Evolutionary conservation across 2,113 vertebrate species (phyloP).

Genomic region (Ramphastos sulfuratus): DNA sequence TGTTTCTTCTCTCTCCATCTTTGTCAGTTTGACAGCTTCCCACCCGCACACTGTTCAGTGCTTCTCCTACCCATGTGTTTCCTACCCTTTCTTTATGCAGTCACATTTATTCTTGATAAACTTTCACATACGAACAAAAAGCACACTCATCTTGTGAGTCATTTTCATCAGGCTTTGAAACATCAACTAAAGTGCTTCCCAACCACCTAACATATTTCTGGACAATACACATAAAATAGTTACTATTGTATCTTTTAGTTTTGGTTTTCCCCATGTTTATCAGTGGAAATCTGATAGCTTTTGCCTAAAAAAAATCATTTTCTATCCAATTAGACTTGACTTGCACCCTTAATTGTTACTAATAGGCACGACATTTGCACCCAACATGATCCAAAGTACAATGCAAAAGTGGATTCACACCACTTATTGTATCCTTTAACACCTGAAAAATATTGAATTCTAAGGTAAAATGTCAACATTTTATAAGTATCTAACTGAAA

Average conservation of each 20-base stretch:
- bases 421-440: neutral
- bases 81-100: slow-evolving; percentile 2
- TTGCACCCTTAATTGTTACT: neutral
- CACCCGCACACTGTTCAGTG: neutral
- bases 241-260: neutral
- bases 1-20: slow-evolving; percentile 9
- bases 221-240: neutral
- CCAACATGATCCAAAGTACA: neutral
- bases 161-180: slow-evolving; percentile 21
- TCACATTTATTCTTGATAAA: slow-evolving; percentile 6
- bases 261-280: neutral
- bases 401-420: neutral
- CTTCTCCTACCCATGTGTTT: slow-evolving; percentile 38
- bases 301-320: neutral
- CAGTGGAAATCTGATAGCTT: neutral
- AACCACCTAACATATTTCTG: neutral
- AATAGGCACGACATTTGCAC: neutral
- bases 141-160: neutral
- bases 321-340: neutral
- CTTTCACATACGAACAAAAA: neutral
- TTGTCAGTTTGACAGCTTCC: slow-evolving; percentile 23
- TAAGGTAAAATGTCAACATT: neutral
- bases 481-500: neutral
- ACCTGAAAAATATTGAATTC: neutral
- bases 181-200: neutral